Conservation (phyloP, 2,113 vertebrate species). For the Carollia perspicillata region DNA sequence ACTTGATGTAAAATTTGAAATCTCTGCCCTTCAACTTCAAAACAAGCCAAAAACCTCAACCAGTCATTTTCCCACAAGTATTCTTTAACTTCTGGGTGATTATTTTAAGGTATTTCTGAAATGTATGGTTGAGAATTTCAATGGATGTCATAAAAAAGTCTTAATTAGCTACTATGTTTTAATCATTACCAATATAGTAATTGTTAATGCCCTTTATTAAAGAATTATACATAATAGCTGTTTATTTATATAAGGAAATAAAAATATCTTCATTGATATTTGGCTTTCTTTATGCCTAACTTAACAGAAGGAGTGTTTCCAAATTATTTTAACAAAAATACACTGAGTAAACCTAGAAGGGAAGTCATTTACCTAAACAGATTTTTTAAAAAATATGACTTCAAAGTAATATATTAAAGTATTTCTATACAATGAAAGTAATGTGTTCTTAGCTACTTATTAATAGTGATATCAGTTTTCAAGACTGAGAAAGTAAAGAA, state of each 20-base stretch:
- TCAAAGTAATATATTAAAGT: slow-evolving; percentile 33
- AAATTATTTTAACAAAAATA: slow-evolving; percentile 34
- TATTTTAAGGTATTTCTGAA: slow-evolving; percentile 44
- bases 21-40: not conserved
- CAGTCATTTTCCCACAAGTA: not conserved
- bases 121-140: slow-evolving; percentile 10
- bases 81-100: not conserved
- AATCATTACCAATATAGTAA: not conserved
- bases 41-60: not conserved
- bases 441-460: not conserved
- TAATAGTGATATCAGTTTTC: slow-evolving; percentile 17
- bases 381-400: slow-evolving; percentile 24
- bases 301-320: slow-evolving; percentile 26
- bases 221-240: slow-evolving; percentile 37
- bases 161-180: slow-evolving; percentile 38
- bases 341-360: not conserved
- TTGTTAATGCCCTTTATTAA: slow-evolving; percentile 20
- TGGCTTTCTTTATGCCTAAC: not conserved
- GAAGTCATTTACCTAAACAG: slow-evolving; percentile 12
- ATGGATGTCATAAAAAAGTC: not conserved
- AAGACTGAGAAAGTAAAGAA: slow-evolving; percentile 26
- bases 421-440: slow-evolving; percentile 32
- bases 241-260: slow-evolving; percentile 54
- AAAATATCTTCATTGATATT: slow-evolving; percentile 38
- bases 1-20: slow-evolving; percentile 14